Evolutionary conservation across 2,113 vertebrate species (phyloP), one percentile per base, ranked within the genome.

Genomic region (Scomber japonicus): DNA sequence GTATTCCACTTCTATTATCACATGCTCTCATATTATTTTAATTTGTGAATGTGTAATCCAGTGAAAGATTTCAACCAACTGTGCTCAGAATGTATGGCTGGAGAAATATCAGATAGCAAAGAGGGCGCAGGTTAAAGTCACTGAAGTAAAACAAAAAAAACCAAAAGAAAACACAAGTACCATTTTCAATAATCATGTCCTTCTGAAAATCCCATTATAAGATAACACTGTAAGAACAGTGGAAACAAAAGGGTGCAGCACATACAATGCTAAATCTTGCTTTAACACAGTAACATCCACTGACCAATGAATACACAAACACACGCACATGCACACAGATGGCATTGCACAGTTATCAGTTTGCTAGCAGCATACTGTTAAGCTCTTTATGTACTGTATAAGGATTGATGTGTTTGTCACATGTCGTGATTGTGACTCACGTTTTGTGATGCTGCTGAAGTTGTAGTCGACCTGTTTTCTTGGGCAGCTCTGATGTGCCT

Each of bases 331-430:
- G 4, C 11, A 10, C 49, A 62, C 59, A 83, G 44, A 78, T 62
- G 61, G 56, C 11, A 48, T 35, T 45, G 54, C 73, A 68, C 16
- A 44, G 49, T 82, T 75, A 84, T 78, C 60, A 48, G 77, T 83
- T 79, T 81, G 64, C 72, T 49, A 70, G 80, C 73, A 70, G 82
- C 59, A 62, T 76, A 66, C 80, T 87, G 81, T 75, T 80, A 30
- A 64, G 40, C 74, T 81, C 40, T 91, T 80, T 81, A 86, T 86
- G 75, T 81, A 70, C 31, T 56, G 81, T 82, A 88, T 27, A 51
- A 77, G 49, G 62, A 77, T 73, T 49, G 68, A 81, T 77, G 56
- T 59, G 61, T 62, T 75, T 78, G 73, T 79, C 30, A 57, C 48
- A 74, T 61, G 48, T 71, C 35, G 21, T 30, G 81, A 71, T 71